These are phyloP conservation scores for Chlorospingus flavigularis DNA, from an alignment of 2,797 vertebrate genomes.

Conservation along the genomic window DNA sequence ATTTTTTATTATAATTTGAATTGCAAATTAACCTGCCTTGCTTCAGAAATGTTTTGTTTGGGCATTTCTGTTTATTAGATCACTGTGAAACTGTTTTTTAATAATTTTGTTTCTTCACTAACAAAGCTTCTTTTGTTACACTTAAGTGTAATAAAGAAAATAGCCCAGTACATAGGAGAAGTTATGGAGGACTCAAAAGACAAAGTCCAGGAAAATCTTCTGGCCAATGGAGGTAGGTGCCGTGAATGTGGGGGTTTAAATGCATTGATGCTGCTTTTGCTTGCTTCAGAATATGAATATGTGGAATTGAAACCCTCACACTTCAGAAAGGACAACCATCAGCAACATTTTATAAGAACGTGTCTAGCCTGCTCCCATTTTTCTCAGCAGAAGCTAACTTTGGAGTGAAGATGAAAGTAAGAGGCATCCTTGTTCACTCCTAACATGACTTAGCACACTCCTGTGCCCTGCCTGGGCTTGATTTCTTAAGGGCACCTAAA, in stretches of 20 bases:
- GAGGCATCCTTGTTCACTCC: not conserved
- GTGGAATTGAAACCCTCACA: not conserved
- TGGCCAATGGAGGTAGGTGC: constrained; percentile 87
- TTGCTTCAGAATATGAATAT: not conserved
- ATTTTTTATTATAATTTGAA: not conserved
- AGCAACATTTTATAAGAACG: not conserved
- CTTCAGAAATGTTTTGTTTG: not conserved
- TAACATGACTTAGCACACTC: not conserved
- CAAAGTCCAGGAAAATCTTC: constrained; percentile 86
- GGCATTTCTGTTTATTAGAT: not conserved
- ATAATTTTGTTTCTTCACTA: not conserved
- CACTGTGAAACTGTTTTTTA: not conserved
- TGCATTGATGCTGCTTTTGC: not conserved
- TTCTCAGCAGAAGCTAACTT: not conserved
- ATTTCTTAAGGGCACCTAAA: not conserved
- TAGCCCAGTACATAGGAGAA: constrained; percentile 87
- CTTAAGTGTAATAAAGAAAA: constrained; percentile 86
- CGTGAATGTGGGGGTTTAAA: not conserved
- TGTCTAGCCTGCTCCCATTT: not conserved
- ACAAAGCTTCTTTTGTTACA: constrained; percentile 37
- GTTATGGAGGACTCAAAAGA: constrained; percentile 88
- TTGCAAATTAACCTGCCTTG: not conserved
- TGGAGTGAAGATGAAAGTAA: not conserved
- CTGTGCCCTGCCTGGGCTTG: not conserved
- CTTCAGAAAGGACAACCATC: not conserved